Conservation (phyloP, 1,140 invertebrate species). For the Zaprionus nigranus region DNA sequence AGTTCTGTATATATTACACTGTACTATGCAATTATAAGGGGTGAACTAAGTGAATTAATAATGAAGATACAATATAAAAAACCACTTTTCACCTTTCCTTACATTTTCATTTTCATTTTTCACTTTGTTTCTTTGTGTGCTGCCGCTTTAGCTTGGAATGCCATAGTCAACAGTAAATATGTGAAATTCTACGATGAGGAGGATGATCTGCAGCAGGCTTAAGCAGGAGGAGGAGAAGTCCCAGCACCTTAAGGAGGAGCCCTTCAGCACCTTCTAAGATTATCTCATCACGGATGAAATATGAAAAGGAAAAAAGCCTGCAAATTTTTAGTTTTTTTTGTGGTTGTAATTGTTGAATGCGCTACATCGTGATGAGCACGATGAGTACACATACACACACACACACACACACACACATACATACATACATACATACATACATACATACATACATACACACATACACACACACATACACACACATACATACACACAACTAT, state of each 20-base stretch:
- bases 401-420: not conserved
- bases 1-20: too few species aligned
- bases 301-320: not conserved
- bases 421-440: constrained; percentile 13
- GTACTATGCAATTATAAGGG: too few species aligned
- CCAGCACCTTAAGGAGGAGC: too few species aligned
- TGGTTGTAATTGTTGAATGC: constrained; percentile 25
- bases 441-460: not conserved
- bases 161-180: constrained; percentile 76
- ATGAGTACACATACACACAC: not conserved
- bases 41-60: too few species aligned
- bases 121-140: not conserved
- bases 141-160: constrained; percentile 84
- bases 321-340: not conserved
- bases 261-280: too few species aligned
- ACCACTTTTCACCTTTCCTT: too few species aligned
- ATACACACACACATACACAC: not conserved
- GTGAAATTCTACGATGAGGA: constrained; percentile 67
- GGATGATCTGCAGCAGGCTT: constrained; percentile 44
- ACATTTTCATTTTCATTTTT: not conserved
- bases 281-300: not conserved
- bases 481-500: constrained; percentile 9
- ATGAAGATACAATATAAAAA: not conserved
- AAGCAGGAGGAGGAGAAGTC: not conserved
- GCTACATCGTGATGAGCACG: constrained; percentile 14